phyloP scores from a whole-genome alignment of 2,797 vertebrate species.

The Rhinatrema bivittatum region DNA sequence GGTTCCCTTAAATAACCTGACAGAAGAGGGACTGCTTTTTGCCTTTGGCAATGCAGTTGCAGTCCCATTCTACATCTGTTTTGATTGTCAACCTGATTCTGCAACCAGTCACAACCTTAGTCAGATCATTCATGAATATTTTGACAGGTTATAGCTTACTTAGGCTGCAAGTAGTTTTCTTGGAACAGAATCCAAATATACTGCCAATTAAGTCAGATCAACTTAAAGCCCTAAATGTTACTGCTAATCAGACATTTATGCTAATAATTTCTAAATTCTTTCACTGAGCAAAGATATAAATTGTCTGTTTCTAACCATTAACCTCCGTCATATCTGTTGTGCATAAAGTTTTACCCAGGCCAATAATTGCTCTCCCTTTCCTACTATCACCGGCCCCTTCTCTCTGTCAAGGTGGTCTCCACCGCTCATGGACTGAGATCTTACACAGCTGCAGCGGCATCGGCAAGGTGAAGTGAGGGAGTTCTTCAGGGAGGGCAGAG shows the following conservation, averaged over 20 bases:
- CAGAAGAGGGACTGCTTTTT: conserved; percentile 21
- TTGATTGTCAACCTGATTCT: conserved; percentile 38
- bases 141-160: conserved; percentile 36
- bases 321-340: background rate
- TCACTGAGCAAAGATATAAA: background rate
- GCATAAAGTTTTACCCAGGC: background rate
- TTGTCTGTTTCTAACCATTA: conserved; percentile 3
- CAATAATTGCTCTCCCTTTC: background rate
- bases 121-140: conserved; percentile 36
- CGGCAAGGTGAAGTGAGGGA: conserved; percentile 55
- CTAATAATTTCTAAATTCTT: conserved; percentile 11
- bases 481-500: conserved; percentile 54
- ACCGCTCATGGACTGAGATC: conserved; percentile 40
- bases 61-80: conserved; percentile 32
- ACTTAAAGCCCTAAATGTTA: conserved; percentile 8
- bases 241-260: conserved; percentile 1
- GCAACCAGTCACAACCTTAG: conserved; percentile 23
- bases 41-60: conserved; percentile 26
- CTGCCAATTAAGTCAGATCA: background rate
- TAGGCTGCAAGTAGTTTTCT: conserved; percentile 16
- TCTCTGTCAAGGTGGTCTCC: conserved; percentile 20
- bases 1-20: conserved; percentile 11
- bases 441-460: conserved; percentile 50
- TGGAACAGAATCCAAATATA: conserved; percentile 19
- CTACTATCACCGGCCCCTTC: conserved; percentile 1